phyloP scores from a whole-genome alignment of 2,113 vertebrate species.

The Dipodomys ordii region DNA sequence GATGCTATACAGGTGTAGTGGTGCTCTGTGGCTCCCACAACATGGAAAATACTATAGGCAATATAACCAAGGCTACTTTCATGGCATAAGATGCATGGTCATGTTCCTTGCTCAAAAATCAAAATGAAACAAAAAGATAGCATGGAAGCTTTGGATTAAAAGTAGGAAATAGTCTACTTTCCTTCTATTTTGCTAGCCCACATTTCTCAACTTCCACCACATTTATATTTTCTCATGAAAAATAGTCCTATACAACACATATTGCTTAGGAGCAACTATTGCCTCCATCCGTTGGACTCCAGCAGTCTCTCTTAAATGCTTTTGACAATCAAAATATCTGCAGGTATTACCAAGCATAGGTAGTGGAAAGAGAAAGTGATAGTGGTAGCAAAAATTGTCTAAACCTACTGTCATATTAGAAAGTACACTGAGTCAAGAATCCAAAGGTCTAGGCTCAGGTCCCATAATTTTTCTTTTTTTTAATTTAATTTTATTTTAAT shows the following conservation, averaged over 20 bases:
- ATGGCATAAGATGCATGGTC: not conserved
- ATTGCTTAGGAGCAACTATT: not conserved
- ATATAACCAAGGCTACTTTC: fast-evolving
- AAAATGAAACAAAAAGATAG: not conserved
- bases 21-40: not conserved
- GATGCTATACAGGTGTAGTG: too few species aligned
- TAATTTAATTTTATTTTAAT: too few species aligned
- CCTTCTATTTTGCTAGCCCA: not conserved
- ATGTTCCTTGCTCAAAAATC: not conserved
- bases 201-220: not conserved
- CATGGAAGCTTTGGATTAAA: not conserved
- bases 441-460: not conserved
- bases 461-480: too few species aligned
- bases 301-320: not conserved
- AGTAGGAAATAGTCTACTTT: not conserved
- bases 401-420: not conserved
- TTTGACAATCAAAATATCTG: not conserved
- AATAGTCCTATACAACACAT: not conserved
- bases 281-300: not conserved
- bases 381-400: not conserved
- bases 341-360: not conserved
- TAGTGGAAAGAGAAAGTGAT: fast-evolving
- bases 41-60: not conserved
- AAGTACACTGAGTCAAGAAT: not conserved
- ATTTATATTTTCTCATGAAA: not conserved